phyloP scores from a whole-genome alignment of 2,113 vertebrate genomes.

The Caretta caretta region DNA sequence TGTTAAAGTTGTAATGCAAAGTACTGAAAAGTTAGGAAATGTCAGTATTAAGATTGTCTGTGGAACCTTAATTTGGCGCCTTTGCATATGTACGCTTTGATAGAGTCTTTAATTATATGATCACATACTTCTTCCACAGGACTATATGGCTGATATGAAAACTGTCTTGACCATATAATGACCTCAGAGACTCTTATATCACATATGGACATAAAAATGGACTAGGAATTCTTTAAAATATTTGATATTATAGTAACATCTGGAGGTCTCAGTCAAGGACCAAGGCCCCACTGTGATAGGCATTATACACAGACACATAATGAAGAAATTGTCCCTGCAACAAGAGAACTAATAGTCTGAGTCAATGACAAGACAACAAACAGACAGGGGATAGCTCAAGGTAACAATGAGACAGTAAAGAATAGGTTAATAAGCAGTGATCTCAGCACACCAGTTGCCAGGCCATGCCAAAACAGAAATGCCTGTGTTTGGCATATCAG shows the following conservation, averaged over 20 bases:
- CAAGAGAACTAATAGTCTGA: neutral
- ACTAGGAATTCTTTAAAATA: neutral
- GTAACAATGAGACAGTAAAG: neutral
- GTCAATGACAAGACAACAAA: neutral
- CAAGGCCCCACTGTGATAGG: neutral
- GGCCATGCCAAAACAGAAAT: neutral
- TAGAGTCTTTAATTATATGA: neutral
- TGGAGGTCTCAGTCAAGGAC: neutral
- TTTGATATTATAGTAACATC: neutral
- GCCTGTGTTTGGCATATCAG: neutral
- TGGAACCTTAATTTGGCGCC: neutral
- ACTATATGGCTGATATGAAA: neutral
- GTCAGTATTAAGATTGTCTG: neutral
- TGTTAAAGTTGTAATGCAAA: neutral
- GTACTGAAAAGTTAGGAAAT: neutral
- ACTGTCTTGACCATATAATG: neutral
- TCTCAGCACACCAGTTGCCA: neutral
- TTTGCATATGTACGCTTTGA: neutral
- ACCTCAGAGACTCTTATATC: neutral
- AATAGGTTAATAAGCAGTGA: neutral
- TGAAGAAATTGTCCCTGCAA: neutral
- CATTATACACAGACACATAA: neutral
- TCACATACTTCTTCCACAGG: neutral
- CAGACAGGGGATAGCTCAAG: neutral
- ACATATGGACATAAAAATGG: neutral